Conservation (phyloP, 2,113 vertebrate species). For the Pionites leucogaster region DNA sequence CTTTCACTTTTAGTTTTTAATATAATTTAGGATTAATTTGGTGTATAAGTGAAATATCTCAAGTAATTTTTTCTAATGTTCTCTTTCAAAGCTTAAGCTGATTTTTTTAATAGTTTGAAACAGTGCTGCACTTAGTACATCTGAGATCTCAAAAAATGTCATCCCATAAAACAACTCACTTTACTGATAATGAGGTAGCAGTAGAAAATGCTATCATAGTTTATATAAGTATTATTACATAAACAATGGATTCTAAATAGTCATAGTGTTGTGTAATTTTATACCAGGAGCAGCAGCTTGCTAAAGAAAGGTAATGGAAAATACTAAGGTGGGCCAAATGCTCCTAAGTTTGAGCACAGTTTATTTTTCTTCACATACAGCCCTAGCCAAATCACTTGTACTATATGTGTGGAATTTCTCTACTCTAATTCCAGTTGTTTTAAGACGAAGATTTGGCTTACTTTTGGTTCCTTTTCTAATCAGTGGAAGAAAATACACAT, state of each 20-base stretch:
- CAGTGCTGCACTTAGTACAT: background rate
- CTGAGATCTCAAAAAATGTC: background rate
- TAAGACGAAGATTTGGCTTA: background rate
- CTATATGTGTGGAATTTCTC: background rate
- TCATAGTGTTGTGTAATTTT: background rate
- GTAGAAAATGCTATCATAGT: background rate
- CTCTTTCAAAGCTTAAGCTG: background rate
- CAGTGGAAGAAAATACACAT: fast-evolving
- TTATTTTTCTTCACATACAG: background rate
- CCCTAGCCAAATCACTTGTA: background rate
- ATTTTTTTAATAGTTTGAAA: background rate
- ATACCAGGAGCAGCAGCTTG: background rate
- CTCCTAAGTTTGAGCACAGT: background rate
- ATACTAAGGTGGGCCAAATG: background rate
- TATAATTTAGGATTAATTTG: background rate
- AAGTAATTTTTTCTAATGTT: background rate
- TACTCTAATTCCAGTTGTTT: background rate
- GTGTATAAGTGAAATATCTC: background rate
- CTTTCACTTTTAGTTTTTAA: background rate
- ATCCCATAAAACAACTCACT: background rate
- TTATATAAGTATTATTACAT: background rate
- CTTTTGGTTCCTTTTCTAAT: background rate
- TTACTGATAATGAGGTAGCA: background rate
- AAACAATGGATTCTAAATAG: background rate
- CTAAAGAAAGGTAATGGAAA: background rate